Percentiles rank a stretch among this genome's conserved stretches.
Conservation (phyloP, 2,113 vertebrate genomes). For the Barnardius zonarius region DNA sequence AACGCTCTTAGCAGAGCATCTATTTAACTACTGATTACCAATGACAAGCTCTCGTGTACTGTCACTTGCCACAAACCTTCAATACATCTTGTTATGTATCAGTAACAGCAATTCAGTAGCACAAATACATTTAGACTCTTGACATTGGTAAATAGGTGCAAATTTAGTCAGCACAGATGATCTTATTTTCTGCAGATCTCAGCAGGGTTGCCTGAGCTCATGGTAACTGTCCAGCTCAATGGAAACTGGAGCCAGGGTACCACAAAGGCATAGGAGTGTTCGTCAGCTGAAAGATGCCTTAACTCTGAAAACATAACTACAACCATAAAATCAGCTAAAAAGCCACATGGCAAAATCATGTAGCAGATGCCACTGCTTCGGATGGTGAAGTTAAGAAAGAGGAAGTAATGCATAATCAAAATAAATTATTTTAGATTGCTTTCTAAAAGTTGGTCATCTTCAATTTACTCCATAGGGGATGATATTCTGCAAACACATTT, state of each 20-base stretch:
- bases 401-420: background rate
- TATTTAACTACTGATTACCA: background rate
- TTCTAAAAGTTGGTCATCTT: background rate
- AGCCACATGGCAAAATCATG: background rate
- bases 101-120: background rate
- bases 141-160: background rate
- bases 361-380: background rate
- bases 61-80: background rate
- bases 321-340: background rate
- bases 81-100: background rate
- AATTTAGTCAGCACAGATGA: background rate
- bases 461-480: background rate
- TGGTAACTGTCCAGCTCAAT: background rate
- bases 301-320: background rate
- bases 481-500: background rate
- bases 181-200: background rate
- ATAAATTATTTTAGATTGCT: background rate
- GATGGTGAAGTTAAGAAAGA: background rate
- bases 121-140: background rate
- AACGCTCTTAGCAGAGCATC: background rate
- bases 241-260: fast-evolving
- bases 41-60: background rate
- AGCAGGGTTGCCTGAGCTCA: background rate
- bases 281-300: background rate
- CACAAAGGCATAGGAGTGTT: background rate